Conservation (phyloP, 2,797 vertebrate genomes). For the Muscicapa comitata region DNA sequence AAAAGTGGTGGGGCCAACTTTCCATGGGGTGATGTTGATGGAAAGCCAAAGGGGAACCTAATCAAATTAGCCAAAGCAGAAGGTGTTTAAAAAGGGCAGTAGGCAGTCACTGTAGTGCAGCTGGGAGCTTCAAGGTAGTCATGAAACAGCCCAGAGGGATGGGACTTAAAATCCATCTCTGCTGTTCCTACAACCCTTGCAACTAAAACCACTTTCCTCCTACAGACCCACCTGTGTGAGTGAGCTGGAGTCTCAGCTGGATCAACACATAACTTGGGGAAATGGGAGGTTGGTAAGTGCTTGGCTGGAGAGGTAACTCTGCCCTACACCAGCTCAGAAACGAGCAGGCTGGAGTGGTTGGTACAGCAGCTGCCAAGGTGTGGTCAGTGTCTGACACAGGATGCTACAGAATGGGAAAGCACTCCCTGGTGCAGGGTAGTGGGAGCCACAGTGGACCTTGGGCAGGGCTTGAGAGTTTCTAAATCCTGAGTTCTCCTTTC, state of each 20-base stretch:
- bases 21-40: background rate
- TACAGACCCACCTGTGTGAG: background rate
- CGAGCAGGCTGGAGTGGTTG: background rate
- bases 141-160: background rate
- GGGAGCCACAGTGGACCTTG: background rate
- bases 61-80: background rate
- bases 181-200: background rate
- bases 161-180: background rate
- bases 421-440: background rate
- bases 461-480: rapidly evolving
- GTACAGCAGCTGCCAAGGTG: background rate
- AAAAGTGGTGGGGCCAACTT: background rate
- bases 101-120: background rate
- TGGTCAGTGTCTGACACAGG: background rate
- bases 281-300: background rate
- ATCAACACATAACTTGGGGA: background rate
- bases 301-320: background rate
- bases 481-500: rapidly evolving
- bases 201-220: background rate
- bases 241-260: background rate
- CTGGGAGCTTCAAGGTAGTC: background rate
- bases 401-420: background rate
- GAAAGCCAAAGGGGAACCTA: background rate
- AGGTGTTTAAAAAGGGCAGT: background rate
- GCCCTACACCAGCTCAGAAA: background rate